These are phyloP conservation scores for Pyrocephalus nanus DNA, from an alignment of 2,797 vertebrate species.

Conservation along the genomic window DNA sequence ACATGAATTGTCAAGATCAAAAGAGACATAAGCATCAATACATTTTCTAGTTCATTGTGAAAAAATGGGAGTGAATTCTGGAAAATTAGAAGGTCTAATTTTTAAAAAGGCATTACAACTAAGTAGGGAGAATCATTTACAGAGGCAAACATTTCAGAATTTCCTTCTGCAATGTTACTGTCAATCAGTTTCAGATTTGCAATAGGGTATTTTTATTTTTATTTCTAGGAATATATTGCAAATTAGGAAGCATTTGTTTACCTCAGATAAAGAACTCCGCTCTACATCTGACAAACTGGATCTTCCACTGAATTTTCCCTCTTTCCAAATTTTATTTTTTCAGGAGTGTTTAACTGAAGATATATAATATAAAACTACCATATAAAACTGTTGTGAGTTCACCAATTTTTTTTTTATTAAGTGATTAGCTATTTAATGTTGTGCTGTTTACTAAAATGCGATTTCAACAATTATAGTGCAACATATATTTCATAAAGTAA, in stretches of 20 bases:
- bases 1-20: background rate
- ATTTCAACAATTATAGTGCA: background rate
- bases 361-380: background rate
- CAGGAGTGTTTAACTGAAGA: background rate
- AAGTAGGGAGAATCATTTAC: background rate
- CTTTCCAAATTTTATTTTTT: background rate
- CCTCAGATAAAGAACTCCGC: background rate
- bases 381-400: background rate
- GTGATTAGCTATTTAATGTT: background rate
- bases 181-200: background rate
- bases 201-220: background rate
- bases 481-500: background rate
- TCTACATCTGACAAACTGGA: background rate
- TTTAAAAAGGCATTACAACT: background rate
- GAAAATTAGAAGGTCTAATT: background rate
- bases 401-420: background rate
- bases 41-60: background rate
- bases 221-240: background rate
- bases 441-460: conserved; percentile 3
- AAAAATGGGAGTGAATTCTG: background rate
- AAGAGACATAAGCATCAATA: background rate
- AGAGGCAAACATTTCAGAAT: background rate
- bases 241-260: background rate
- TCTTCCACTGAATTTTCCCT: background rate
- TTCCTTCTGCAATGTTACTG: background rate